Evolutionary conservation across 2,888 invertebrate species (phyloP), one percentile per base, ranked within the genome.

Genomic region (Tanaodytes sp.): DNA sequence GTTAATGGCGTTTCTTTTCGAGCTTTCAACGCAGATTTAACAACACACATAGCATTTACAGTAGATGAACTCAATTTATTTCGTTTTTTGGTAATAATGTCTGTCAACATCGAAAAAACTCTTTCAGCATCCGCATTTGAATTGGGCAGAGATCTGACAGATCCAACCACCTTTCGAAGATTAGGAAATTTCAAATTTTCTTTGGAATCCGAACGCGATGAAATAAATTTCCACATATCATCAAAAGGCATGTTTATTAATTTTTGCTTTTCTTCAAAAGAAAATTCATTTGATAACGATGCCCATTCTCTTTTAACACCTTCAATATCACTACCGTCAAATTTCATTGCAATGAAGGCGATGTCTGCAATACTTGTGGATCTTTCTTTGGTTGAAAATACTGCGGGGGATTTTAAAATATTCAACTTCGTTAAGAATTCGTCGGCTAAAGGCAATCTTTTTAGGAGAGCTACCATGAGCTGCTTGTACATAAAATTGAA

Each of bases 401-500:
- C 37, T 5, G 1, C n/a, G 12, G 0, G 2, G n/a, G 49, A 20
- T 36, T 30, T 14, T 1, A 63, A 23, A 42, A 42, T 18, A 12
- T 15, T 37, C 9, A 63, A 14, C 36, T 20, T 20, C 11, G 0
- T 48, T 2, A 51, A 51, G 12, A 59, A 54, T 12, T n/a, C 14
- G 27, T 66, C 36, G 14, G 52, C 33, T 19, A 59, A 16, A 16
- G 66, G 59, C 30, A 66, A 58, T 48, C 48, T 36, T 0, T 48
- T 36, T 2, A 45, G 48, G 37, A 66, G n/a, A n/a, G n/a, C n/a
- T 59, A 1, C 6, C 54, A 9, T 66, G 33, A 11, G 59, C 54
- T 19, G 66, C 58, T 19, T 14, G 18, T 19, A 66, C 16, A 16
- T 59, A 59, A 54, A 66, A 66, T 16, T 33, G 0, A 0, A 66